Conservation (phyloP, 2,888 invertebrate genomes). For the Drosophila quasianomalipes region DNA sequence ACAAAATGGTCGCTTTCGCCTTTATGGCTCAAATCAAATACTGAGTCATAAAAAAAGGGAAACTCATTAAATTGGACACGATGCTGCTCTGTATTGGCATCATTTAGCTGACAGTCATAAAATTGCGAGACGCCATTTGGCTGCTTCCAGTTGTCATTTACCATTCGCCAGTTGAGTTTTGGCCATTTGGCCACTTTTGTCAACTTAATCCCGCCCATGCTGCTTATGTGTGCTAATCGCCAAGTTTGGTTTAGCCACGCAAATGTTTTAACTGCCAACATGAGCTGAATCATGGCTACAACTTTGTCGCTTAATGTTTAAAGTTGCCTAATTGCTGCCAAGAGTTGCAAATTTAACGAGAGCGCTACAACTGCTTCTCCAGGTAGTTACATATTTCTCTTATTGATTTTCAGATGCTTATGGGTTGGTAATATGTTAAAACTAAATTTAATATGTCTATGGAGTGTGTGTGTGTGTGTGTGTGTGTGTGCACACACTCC, state of each 20-base stretch:
- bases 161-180: constrained; percentile 1
- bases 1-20: not conserved
- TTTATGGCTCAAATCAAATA: constrained; percentile 20
- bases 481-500: not conserved
- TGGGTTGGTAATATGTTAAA: not conserved
- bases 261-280: constrained; percentile 47
- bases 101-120: constrained; percentile 33
- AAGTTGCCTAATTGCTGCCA: constrained; percentile 37
- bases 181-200: not conserved
- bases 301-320: constrained; percentile 17
- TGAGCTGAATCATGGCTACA: constrained; percentile 16
- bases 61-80: constrained; percentile 34
- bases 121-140: constrained; percentile 18
- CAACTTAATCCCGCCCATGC: constrained; percentile 12
- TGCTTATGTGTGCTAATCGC: constrained; percentile 51
- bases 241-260: constrained; percentile 7
- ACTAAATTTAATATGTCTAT: not conserved
- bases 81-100: constrained; percentile 22
- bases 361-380: accelerated
- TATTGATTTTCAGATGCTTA: constrained; percentile 3
- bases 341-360: constrained; percentile 8
- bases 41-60: constrained; percentile 19
- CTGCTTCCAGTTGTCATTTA: constrained; percentile 1
- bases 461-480: not conserved
- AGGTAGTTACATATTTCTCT: not conserved